Percentiles rank a stretch among this genome's conserved stretches.
These are phyloP conservation scores for Creontiades dilutus DNA, from an alignment of 2,888 invertebrate genomes.

Conservation along the genomic window DNA sequence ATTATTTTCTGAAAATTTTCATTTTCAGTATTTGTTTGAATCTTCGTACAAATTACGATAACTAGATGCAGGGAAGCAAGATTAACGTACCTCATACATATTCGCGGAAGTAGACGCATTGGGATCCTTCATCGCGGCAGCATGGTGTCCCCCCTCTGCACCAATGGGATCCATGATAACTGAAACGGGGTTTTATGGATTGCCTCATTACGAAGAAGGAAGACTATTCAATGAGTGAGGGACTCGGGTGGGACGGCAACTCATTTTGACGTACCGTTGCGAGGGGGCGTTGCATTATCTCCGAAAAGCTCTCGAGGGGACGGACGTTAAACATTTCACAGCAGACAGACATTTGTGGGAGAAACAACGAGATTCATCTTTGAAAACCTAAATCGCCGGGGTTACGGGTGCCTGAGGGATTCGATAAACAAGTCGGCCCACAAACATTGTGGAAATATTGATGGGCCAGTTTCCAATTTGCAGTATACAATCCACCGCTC, in stretches of 20 bases:
- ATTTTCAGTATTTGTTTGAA: no score
- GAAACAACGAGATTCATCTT: conserved; percentile 10
- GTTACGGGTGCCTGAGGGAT: neutral
- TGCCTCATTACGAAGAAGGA: neutral
- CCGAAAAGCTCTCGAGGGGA: neutral
- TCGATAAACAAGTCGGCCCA: neutral
- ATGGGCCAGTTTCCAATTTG: neutral
- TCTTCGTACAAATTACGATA: no score
- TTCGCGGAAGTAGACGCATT: no score
- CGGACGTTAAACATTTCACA: conserved; percentile 20
- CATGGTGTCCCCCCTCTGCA: no score
- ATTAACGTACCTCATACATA: no score
- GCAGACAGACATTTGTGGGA: neutral
- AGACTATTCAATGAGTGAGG: neutral
- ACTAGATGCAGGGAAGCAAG: no score
- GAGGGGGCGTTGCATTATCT: conserved; percentile 9
- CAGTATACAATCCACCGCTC: neutral
- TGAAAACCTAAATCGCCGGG: conserved; percentile 10
- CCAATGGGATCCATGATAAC: no score
- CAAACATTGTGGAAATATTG: neutral
- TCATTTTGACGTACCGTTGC: conserved; percentile 17
- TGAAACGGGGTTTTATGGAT: neutral
- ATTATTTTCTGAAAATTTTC: no score
- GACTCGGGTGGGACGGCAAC: conserved; percentile 2
- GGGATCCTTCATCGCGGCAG: no score